Percentiles rank a stretch among this genome's conserved stretches.
Conservation (phyloP, 1,140 invertebrate species). For the Aphelinus atriplicis region DNA sequence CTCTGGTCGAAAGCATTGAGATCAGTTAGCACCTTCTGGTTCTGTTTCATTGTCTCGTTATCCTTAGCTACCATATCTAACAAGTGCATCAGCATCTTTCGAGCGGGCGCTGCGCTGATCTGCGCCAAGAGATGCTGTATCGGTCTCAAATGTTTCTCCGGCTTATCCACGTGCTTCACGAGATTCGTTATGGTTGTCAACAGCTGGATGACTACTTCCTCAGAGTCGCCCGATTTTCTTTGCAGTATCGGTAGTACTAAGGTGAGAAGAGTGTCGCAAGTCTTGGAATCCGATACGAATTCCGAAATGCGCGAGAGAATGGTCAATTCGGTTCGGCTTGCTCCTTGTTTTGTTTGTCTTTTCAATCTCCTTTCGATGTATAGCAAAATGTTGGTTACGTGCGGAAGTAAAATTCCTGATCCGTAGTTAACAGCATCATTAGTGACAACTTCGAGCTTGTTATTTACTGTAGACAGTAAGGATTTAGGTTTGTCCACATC, state of each 20-base stretch:
- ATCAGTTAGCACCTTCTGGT: constrained; percentile 68
- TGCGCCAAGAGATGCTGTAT: constrained; percentile 75
- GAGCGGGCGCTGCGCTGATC: constrained; percentile 68
- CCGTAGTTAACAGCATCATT: constrained; percentile 74
- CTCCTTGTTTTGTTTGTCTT: constrained; percentile 68
- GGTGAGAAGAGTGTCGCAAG: constrained; percentile 75
- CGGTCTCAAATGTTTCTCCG: constrained; percentile 73
- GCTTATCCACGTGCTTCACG: constrained; percentile 73
- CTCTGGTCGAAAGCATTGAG: constrained; percentile 88
- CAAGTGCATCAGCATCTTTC: constrained; percentile 74
- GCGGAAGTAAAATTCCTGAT: constrained; percentile 76
- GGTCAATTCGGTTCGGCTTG: constrained; percentile 76
- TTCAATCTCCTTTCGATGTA: constrained; percentile 74
- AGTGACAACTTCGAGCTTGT: constrained; percentile 38
- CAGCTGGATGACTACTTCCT: constrained; percentile 72
- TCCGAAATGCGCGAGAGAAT: constrained; percentile 84
- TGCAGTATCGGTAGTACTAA: constrained; percentile 80
- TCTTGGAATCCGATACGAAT: constrained; percentile 73
- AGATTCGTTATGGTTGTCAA: constrained; percentile 80
- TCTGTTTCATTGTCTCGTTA: constrained; percentile 54
- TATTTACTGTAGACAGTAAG: constrained; percentile 45
- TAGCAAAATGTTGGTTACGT: constrained; percentile 77
- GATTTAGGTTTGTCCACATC: constrained; percentile 52
- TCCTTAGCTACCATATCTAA: constrained; percentile 67
- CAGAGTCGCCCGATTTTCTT: constrained; percentile 69